These are phyloP conservation scores for Halesus radiatus DNA, from an alignment of 1,140 invertebrate species.

Conservation along the genomic window DNA sequence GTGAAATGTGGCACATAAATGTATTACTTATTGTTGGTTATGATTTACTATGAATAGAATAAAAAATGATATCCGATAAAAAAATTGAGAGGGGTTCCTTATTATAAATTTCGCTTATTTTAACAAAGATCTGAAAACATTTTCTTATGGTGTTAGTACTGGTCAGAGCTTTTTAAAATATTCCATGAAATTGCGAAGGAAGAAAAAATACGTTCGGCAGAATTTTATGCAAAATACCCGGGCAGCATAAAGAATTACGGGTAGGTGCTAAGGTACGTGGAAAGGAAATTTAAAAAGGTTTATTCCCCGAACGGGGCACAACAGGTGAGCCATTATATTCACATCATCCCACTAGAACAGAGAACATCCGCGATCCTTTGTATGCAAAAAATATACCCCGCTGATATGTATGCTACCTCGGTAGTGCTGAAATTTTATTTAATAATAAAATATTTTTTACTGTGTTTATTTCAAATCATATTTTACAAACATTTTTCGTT, in stretches of 20 bases:
- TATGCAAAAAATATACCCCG: slow-evolving; percentile 14
- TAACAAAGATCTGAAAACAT: no score
- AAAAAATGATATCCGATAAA: no score
- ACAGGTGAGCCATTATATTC: slow-evolving; percentile 47
- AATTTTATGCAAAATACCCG: slow-evolving; percentile 34
- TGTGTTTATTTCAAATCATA: not conserved
- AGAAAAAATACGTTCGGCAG: not conserved
- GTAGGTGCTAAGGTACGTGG: slow-evolving; percentile 6
- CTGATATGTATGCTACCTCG: slow-evolving; percentile 21
- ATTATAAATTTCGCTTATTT: no score
- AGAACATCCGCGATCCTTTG: slow-evolving; percentile 37
- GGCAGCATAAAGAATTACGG: slow-evolving; percentile 28
- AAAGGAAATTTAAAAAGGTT: slow-evolving; percentile 37
- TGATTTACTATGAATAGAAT: no score
- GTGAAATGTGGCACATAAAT: no score
- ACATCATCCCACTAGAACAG: slow-evolving; percentile 38
- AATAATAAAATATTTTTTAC: not conserved
- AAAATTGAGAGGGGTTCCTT: no score
- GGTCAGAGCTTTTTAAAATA: no score
- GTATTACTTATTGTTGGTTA: no score
- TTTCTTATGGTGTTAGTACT: no score
- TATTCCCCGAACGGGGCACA: slow-evolving; percentile 29
- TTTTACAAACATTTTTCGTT: no score
- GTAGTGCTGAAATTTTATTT: slow-evolving; percentile 7
- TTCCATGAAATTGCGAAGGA: no score